Evolutionary conservation across 1,140 invertebrate genomes (phyloP).

Genomic region (Meloidogyne hapla): DNA sequence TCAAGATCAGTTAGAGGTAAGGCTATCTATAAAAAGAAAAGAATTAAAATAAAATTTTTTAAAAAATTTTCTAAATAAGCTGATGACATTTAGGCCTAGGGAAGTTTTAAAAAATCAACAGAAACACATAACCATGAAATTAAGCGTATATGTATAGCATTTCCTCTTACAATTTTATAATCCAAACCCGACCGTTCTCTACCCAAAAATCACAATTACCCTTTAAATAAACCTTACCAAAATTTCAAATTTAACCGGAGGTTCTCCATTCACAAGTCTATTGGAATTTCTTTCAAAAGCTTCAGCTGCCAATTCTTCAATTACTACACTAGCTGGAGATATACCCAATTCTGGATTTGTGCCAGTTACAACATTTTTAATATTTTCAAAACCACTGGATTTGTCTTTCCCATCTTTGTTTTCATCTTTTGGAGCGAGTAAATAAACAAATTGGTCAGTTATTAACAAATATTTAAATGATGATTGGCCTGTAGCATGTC

Average conservation of each 20-base stretch:
- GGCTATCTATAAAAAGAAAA: background rate
- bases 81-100: too few relatives aligned
- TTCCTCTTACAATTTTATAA: too few relatives aligned
- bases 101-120: too few relatives aligned
- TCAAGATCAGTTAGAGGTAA: slow-evolving; percentile 21
- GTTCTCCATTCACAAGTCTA: background rate
- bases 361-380: slow-evolving; percentile 1
- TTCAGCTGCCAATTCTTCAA: slow-evolving; percentile 21
- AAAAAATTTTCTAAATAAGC: too few relatives aligned
- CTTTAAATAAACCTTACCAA: background rate
- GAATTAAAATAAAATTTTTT: background rate
- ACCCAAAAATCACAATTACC: too few relatives aligned
- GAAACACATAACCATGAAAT: too few relatives aligned
- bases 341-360: slow-evolving; percentile 21
- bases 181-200: too few relatives aligned
- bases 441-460: slow-evolving; percentile 41
- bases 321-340: slow-evolving; percentile 20
- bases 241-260: background rate
- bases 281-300: slow-evolving; percentile 12
- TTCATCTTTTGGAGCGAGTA: slow-evolving; percentile 16
- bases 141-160: too few relatives aligned
- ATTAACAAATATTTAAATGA: slow-evolving; percentile 31
- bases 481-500: slow-evolving; percentile 36
- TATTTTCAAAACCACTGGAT: background rate
- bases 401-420: background rate